Percentiles rank a stretch among this genome's conserved stretches.
Conservation (phyloP, 2,113 vertebrate species). For the Silurus meridionalis region DNA sequence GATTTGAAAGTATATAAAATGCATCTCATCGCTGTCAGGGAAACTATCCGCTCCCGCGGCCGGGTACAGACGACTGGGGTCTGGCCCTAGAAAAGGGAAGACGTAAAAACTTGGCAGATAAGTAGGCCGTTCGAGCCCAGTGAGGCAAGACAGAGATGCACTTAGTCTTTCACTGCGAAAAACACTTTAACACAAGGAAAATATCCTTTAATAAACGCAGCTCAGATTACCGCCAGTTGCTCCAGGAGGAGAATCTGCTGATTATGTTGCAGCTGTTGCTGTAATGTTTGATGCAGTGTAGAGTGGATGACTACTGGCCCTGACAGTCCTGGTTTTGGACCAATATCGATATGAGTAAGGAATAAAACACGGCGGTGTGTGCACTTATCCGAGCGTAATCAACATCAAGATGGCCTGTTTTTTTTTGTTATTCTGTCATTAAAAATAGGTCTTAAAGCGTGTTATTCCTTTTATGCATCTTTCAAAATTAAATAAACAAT, state of each 20-base stretch:
- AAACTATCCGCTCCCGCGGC: background rate
- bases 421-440: no score
- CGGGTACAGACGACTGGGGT: background rate
- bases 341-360: background rate
- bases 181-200: conserved; percentile 1
- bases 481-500: background rate
- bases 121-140: background rate
- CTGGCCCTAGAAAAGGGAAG: background rate
- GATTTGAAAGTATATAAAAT: background rate
- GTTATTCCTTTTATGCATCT: background rate
- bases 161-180: background rate
- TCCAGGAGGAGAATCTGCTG: background rate
- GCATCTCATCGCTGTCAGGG: background rate
- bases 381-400: background rate
- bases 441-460: background rate
- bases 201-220: background rate
- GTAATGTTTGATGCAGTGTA: background rate
- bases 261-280: conserved; percentile 18
- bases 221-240: conserved; percentile 10
- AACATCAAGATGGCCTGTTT: background rate
- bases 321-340: background rate
- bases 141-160: background rate
- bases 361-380: background rate
- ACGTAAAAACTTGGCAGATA: conserved; percentile 5
- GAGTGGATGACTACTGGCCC: background rate